A percentile compares a stretch with the other conserved stretches of the same genome.
phyloP scores from a whole-genome alignment of 2,797 vertebrate species.

The Thunnus albacares region DNA sequence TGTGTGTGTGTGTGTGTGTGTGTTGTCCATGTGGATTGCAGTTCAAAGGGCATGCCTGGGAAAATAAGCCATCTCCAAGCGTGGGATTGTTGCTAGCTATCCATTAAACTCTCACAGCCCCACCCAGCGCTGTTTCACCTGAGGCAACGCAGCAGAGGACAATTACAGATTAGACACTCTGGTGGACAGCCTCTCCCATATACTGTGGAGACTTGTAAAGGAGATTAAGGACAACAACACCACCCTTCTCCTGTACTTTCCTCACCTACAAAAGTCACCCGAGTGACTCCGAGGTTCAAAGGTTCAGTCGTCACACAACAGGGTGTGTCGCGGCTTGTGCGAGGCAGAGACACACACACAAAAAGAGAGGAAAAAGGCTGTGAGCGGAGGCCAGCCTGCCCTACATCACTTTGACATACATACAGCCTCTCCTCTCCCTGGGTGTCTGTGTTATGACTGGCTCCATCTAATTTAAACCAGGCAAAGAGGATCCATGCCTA shows the following conservation, averaged over 20 bases:
- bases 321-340: constrained; percentile 47
- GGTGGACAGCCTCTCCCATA: constrained; percentile 76
- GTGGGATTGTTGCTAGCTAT: constrained; percentile 77
- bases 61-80: constrained; percentile 70
- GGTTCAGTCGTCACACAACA: constrained; percentile 63
- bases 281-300: constrained; percentile 79
- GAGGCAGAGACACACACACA: constrained; percentile 27
- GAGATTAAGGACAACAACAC: constrained; percentile 79
- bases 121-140: constrained; percentile 79
- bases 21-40: constrained; percentile 31
- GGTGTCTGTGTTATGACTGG: constrained; percentile 48
- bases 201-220: constrained; percentile 76
- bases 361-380: constrained; percentile 19
- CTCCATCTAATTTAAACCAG: constrained; percentile 23
- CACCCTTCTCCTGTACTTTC: constrained; percentile 77
- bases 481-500: constrained; percentile 29
- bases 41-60: constrained; percentile 80
- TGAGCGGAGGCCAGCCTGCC: background rate
- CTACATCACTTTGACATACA: constrained; percentile 54
- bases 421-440: constrained; percentile 30
- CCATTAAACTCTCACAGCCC: constrained; percentile 71
- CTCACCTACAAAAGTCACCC: constrained; percentile 70
- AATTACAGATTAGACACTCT: constrained; percentile 81
- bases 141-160: constrained; percentile 76
- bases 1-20: constrained; percentile 55